phyloP scores from a whole-genome alignment of 2,797 vertebrate species.

The Percopsis omiscomaycus region DNA sequence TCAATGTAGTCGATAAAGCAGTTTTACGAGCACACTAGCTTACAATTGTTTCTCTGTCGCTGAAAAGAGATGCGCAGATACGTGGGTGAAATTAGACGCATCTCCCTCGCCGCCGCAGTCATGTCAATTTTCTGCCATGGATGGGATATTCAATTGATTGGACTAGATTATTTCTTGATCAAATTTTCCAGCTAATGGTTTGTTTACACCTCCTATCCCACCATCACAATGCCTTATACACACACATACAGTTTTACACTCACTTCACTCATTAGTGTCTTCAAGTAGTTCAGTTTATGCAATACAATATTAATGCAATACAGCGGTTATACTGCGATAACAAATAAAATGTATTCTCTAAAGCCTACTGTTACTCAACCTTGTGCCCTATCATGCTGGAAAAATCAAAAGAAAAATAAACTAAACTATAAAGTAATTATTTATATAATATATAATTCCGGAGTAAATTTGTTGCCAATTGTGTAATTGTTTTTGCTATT shows the following conservation, averaged over 20 bases:
- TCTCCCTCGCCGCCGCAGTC: constrained; percentile 11
- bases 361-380: too few species aligned
- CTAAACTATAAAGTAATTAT: too few species aligned
- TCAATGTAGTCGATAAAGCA: not conserved
- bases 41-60: constrained; percentile 27
- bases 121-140: constrained; percentile 42
- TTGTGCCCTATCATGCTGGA: too few species aligned
- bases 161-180: constrained; percentile 41
- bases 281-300: not conserved
- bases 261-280: constrained; percentile 3
- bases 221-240: not conserved
- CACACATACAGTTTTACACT: constrained; percentile 3
- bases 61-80: constrained; percentile 44
- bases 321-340: too few species aligned
- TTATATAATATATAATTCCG: too few species aligned
- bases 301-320: too few species aligned
- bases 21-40: not conserved
- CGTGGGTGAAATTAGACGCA: constrained; percentile 33
- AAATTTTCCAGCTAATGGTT: constrained; percentile 47
- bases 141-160: constrained; percentile 50
- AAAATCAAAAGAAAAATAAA: too few species aligned
- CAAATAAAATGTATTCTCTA: too few species aligned
- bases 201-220: constrained; percentile 25
- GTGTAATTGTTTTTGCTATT: too few species aligned
- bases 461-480: too few species aligned